Base-by-base conservation (phyloP, 2,888 invertebrate species). In the Ditula angustiorana region DNA sequence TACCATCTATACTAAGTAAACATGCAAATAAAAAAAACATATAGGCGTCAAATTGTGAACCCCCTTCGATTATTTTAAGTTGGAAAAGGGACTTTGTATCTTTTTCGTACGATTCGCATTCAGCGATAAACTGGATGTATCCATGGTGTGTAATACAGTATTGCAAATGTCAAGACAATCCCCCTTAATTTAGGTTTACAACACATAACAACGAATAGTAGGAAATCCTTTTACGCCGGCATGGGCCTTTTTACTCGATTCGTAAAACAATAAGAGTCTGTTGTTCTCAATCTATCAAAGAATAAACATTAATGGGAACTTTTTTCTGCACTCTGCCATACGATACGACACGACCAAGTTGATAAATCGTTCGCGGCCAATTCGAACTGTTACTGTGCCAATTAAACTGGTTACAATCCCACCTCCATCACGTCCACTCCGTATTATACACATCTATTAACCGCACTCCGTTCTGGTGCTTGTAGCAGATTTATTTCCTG, bases 341-440 rank as follows among this genome's bases (percentile, higher is more conserved):
- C 75, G 75, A 78, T 77, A 74, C 75, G 76, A 77, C 77, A 78
- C 78, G 79, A 78, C 79, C 81, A 86, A 89, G 88, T 88, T 87
- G 86, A 84, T 83, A 80, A 78, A 85, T 81, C 81, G 81, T 80
- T 76, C 76, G 76, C 73, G 75, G 76, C 73, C 79, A 82, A 83
- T 79, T 79, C 78, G 80, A 79, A 76, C 74, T 76, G 76, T 74
- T 78, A 80, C 81, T 79, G 76, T 74, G 81, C 78, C 83, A 87
- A 87, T 87, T 87, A 87, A 83, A 82, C 76, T 77, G 78, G 80
- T 74, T 77, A 81, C 80, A 78, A 82, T 78, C 79, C 76, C 79
- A 77, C 77, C 69, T 71, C 67, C 60, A 68, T 58, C 70, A 70
- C 67, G 37, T 67, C 63, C 62, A 70, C 66, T 73, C 71, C 67